phyloP scores from a whole-genome alignment of 2,888 invertebrate species.

The Acronicta aceris region DNA sequence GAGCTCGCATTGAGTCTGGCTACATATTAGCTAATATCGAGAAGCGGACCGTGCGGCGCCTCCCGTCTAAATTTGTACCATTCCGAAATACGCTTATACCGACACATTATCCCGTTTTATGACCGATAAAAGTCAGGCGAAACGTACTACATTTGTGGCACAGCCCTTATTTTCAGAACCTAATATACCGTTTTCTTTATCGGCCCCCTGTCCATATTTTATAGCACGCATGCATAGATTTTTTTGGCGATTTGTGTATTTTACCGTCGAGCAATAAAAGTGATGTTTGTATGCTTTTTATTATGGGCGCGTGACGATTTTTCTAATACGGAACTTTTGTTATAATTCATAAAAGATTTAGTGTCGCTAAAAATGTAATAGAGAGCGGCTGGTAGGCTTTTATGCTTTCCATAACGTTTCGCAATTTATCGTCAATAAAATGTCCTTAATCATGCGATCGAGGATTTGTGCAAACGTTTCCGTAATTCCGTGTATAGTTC shows the following conservation, averaged over 20 bases:
- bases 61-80: constrained; percentile 86
- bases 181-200: constrained; percentile 85
- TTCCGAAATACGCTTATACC: constrained; percentile 87
- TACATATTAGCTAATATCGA: constrained; percentile 79
- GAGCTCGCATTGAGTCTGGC: constrained; percentile 65
- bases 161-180: constrained; percentile 86
- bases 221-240: constrained; percentile 82
- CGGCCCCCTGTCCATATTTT: constrained; percentile 80
- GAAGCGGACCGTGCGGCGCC: constrained; percentile 73
- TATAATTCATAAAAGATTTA: constrained; percentile 80
- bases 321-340: constrained; percentile 79
- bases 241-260: constrained; percentile 82
- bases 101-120: constrained; percentile 88
- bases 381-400: constrained; percentile 51
- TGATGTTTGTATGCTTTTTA: constrained; percentile 82
- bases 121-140: constrained; percentile 87
- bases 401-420: constrained; percentile 47
- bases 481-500: constrained; percentile 21
- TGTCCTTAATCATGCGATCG: constrained; percentile 42
- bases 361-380: constrained; percentile 48
- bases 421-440: constrained; percentile 55
- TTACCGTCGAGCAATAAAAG: constrained; percentile 79
- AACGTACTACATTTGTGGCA: constrained; percentile 86
- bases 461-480: constrained; percentile 37
- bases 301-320: constrained; percentile 78